These are phyloP conservation scores for Temnothorax curvispinosus DNA, from an alignment of 1,140 invertebrate species.

Conservation along the genomic window DNA sequence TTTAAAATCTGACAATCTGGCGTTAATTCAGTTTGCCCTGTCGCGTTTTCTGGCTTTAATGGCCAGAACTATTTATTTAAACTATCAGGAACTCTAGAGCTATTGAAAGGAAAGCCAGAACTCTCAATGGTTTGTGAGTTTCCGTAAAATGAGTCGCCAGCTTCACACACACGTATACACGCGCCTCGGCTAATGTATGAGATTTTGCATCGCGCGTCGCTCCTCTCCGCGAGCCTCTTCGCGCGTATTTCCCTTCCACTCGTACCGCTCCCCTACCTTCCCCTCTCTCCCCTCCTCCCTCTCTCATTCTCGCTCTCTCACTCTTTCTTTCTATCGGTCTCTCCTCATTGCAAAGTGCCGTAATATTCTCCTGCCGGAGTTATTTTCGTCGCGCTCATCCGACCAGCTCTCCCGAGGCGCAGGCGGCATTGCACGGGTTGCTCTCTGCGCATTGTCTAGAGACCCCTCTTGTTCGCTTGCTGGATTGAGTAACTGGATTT, in stretches of 20 bases:
- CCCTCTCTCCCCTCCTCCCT: background rate
- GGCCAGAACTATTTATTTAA: too few species aligned
- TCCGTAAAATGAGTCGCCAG: too few species aligned
- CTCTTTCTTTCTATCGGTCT: constrained; percentile 51
- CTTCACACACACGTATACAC: background rate
- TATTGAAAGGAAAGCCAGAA: too few species aligned
- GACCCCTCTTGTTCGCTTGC: constrained; percentile 44
- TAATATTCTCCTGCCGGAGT: constrained; percentile 76
- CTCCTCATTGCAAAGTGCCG: constrained; percentile 74
- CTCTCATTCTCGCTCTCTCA: constrained; percentile 6
- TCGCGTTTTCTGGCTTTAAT: too few species aligned
- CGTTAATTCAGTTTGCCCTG: too few species aligned
- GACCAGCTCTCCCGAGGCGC: constrained; percentile 68
- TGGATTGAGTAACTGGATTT: constrained; percentile 71
- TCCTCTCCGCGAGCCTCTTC: constrained; percentile 10
- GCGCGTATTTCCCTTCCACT: constrained; percentile 18
- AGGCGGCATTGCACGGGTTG: constrained; percentile 66
- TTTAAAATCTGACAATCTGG: too few species aligned
- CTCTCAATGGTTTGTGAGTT: too few species aligned
- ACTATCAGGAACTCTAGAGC: too few species aligned
- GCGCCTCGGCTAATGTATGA: background rate
- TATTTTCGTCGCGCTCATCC: constrained; percentile 76
- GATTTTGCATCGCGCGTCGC: background rate
- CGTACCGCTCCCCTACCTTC: constrained; percentile 11
- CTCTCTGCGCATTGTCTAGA: constrained; percentile 70